A percentile compares a stretch with the other conserved stretches of the same genome.
phyloP scores from a whole-genome alignment of 1,140 invertebrate genomes.

The Drosophila rhopaloa region DNA sequence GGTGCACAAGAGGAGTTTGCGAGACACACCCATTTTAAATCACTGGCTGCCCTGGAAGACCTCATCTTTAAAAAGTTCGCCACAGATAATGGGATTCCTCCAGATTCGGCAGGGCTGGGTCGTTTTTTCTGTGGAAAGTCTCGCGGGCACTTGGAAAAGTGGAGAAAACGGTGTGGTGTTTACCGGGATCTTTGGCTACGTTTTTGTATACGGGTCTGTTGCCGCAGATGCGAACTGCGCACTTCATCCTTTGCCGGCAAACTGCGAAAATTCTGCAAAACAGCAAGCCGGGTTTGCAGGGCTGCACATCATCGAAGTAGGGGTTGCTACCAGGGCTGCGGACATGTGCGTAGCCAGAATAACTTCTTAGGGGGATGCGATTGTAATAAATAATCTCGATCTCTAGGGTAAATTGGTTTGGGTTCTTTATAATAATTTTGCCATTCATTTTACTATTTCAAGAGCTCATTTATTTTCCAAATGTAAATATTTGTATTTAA shows the following conservation, averaged over 20 bases:
- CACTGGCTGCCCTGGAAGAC: slow-evolving; percentile 19
- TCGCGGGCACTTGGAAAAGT: slow-evolving; percentile 13
- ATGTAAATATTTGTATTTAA: no score
- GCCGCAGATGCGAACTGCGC: slow-evolving; percentile 38
- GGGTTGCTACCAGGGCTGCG: slow-evolving; percentile 15
- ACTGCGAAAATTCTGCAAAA: slow-evolving; percentile 24
- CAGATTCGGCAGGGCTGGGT: neutral
- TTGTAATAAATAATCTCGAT: neutral
- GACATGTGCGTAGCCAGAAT: neutral
- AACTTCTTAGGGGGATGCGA: neutral
- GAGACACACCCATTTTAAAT: slow-evolving; percentile 58
- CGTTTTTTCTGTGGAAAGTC: slow-evolving; percentile 3
- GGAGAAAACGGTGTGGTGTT: slow-evolving; percentile 29
- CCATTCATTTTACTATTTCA: no score
- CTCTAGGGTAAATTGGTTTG: no score
- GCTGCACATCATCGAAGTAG: slow-evolving; percentile 20
- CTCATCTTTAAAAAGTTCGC: slow-evolving; percentile 40
- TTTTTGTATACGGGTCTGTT: neutral
- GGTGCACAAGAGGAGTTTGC: slow-evolving; percentile 10
- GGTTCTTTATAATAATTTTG: no score
- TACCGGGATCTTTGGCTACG: slow-evolving; percentile 11
- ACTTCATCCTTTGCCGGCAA: slow-evolving; percentile 54
- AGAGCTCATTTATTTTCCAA: no score
- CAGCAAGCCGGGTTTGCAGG: slow-evolving; percentile 27
- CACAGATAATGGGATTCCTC: slow-evolving; percentile 13